These are phyloP conservation scores for Drosophila pseudoananassae DNA, from an alignment of 1,140 invertebrate species.

Conservation along the genomic window DNA sequence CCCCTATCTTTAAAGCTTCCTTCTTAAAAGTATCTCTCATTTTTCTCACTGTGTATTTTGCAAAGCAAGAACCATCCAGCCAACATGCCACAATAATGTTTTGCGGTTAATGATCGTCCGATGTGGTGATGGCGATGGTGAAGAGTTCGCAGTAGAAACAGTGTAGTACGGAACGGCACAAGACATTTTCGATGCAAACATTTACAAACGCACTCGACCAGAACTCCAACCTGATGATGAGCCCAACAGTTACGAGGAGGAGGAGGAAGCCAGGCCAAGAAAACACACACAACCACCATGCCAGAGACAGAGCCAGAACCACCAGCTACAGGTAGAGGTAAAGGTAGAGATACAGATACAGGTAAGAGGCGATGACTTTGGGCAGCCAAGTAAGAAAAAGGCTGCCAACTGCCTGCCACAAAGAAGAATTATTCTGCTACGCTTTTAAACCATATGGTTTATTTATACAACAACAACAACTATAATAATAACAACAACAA, in stretches of 20 bases:
- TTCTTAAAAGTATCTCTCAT: no score
- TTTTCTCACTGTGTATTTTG: constrained; percentile 23
- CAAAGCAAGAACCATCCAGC: constrained; percentile 31
- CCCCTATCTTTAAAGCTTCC: no score
- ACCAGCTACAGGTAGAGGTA: constrained; percentile 14
- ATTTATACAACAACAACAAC: constrained; percentile 69
- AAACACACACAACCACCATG: constrained; percentile 17
- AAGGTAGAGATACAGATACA: not conserved
- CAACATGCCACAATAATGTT: constrained; percentile 78
- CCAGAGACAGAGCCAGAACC: constrained; percentile 41
- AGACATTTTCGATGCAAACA: constrained; percentile 79
- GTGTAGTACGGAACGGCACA: no score
- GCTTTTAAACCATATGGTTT: constrained; percentile 82
- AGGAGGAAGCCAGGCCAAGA: constrained; percentile 30
- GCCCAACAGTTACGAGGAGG: constrained; percentile 46
- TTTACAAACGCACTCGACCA: constrained; percentile 80
- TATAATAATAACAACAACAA: no score
- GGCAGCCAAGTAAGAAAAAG: constrained; percentile 48
- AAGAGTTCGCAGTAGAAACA: no score
- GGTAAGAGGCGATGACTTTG: constrained; percentile 42
- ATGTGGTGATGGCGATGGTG: constrained; percentile 23
- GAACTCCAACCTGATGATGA: constrained; percentile 55
- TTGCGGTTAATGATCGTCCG: constrained; percentile 79
- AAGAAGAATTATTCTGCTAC: constrained; percentile 72
- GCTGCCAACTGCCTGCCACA: constrained; percentile 22